Conservation (phyloP, 1,140 invertebrate genomes). For the Heliothis subflexa region DNA sequence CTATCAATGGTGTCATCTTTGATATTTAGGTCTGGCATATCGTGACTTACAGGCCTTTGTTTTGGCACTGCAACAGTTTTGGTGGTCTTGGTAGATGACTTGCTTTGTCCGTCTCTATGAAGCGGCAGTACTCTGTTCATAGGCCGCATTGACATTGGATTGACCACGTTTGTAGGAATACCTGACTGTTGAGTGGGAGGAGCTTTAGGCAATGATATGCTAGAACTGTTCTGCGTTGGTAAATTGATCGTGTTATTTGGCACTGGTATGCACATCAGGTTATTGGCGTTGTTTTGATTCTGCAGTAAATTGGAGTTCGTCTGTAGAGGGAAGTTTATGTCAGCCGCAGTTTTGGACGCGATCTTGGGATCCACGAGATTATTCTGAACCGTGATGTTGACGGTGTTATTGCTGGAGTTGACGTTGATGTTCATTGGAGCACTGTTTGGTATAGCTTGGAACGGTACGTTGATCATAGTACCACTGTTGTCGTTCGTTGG, state of each 20-base stretch:
- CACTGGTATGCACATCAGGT: conserved; percentile 80
- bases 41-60: conserved; percentile 79
- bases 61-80: conserved; percentile 69
- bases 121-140: conserved; percentile 92
- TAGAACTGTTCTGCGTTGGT: conserved; percentile 83
- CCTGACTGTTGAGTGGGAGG: conserved; percentile 87
- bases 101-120: conserved; percentile 86
- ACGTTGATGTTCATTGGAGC: conserved; percentile 84
- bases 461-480: conserved; percentile 83
- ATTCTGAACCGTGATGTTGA: conserved; percentile 83
- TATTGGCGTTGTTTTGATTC: conserved; percentile 74
- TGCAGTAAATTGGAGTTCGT: conserved; percentile 70
- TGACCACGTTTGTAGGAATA: conserved; percentile 89
- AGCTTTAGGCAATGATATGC: conserved; percentile 87
- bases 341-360: conserved; percentile 77
- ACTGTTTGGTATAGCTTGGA: conserved; percentile 83
- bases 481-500: conserved; percentile 75
- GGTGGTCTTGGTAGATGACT: conserved; percentile 67
- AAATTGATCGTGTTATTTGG: conserved; percentile 81
- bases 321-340: conserved; percentile 80
- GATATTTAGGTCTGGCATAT: conserved; percentile 85
- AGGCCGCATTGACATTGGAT: conserved; percentile 88
- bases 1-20: conserved; percentile 84
- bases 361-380: conserved; percentile 83
- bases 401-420: conserved; percentile 83